Conservation (phyloP, 1,140 invertebrate species). For the Saxidomus purpurata region DNA sequence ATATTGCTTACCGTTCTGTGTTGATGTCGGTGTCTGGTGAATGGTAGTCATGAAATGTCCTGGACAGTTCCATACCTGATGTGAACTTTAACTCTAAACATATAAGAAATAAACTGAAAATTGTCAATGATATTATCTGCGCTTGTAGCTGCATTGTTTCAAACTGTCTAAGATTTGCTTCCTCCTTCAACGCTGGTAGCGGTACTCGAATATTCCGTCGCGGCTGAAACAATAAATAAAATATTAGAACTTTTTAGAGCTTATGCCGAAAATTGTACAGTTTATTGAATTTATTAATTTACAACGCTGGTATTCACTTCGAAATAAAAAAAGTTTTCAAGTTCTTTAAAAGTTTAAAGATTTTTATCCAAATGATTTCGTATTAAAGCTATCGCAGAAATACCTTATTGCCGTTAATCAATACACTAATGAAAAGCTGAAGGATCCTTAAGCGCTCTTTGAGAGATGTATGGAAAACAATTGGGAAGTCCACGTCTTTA, state of each 20-base stretch:
- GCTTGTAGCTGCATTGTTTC: background rate
- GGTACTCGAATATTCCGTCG: background rate
- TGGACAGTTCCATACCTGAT: slow-evolving; percentile 9
- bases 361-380: background rate
- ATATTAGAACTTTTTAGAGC: background rate
- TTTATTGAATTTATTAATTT: background rate
- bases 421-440: slow-evolving; percentile 31
- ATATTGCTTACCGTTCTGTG: background rate
- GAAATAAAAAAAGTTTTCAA: background rate
- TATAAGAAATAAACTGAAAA: background rate
- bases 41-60: background rate
- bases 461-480: slow-evolving; percentile 29
- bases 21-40: background rate
- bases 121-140: background rate
- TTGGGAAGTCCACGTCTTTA: slow-evolving; percentile 9
- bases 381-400: background rate
- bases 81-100: background rate
- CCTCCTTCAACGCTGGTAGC: background rate
- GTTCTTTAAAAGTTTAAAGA: background rate
- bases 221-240: background rate
- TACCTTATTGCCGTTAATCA: slow-evolving; percentile 10
- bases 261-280: background rate
- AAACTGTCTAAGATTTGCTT: background rate
- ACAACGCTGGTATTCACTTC: no score
- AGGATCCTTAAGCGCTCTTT: slow-evolving; percentile 17